phyloP scores from a whole-genome alignment of 2,113 vertebrate species.

The Catharus minimus region DNA sequence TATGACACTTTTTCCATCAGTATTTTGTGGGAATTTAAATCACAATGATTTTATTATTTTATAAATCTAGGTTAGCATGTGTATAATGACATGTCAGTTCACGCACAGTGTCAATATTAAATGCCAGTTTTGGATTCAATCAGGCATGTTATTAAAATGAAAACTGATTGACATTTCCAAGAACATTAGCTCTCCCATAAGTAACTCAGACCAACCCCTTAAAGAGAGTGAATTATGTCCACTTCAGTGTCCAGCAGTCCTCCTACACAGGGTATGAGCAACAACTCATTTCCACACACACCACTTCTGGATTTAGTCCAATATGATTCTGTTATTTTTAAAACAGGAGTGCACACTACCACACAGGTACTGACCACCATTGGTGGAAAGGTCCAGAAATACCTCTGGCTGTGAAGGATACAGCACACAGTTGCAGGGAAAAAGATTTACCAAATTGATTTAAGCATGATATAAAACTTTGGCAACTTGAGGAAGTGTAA shows the following conservation, averaged over 20 bases:
- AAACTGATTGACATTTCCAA: constrained; percentile 54
- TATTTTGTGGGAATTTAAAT: constrained; percentile 41
- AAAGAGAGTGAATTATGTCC: neutral
- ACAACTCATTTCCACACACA: neutral
- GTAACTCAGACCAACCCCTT: constrained; percentile 1
- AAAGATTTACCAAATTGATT: neutral
- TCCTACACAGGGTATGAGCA: neutral
- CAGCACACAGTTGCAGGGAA: neutral
- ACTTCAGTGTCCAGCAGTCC: neutral
- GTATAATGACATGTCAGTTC: constrained; percentile 40
- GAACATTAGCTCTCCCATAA: neutral
- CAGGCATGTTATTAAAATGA: constrained; percentile 62
- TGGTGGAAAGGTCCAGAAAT: neutral
- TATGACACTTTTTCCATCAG: neutral
- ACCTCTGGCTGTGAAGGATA: neutral
- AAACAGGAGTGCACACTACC: neutral
- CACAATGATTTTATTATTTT: constrained; percentile 49
- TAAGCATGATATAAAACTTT: neutral
- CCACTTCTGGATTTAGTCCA: neutral
- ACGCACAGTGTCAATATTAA: neutral
- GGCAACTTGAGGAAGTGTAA: neutral
- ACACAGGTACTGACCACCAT: neutral
- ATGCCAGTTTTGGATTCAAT: constrained; percentile 45
- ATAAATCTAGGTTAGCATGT: constrained; percentile 49
- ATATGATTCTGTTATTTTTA: neutral